Base-by-base conservation (phyloP, 30 jellyfish, hydroid and myxozoan species). In the Turritopsis dohrnii region DNA sequence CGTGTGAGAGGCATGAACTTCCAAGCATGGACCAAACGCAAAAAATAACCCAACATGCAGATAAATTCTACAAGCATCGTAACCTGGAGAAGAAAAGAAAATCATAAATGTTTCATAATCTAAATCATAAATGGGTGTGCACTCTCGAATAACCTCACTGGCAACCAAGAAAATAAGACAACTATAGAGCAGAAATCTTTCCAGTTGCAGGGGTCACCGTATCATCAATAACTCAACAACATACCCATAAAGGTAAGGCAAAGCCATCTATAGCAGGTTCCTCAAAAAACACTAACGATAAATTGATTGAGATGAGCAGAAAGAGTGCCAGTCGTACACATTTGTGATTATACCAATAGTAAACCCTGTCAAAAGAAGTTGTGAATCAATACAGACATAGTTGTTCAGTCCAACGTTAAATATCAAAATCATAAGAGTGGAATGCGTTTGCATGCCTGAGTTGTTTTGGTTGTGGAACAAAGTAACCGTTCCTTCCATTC, bases 231-330 rank as follows among this genome's bases (percentile, higher is more conserved):
- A 69, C 31, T 69, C 19, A 19, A 76, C 54, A 16, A 69, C 93
- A n/a, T 83, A 93, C 98, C 98, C 96, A 93, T 80, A 80, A 88
- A 0, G 98, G 98, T 23, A 89, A 20, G 26, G 72, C 96, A 95
- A 88, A 77, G 20, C 96, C 96, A 25, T 26, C 71, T 20, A 93
- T 96, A 52, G 98, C 95, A 3, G 98, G 98, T 22, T 93, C 81
- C 71, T 93, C 98, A 85, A 93, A 93, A 27, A 93, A 69, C 21
- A 85, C 96, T 29, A 93, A 72, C 0, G 94, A 76, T 84, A 93
- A 71, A 80, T 93, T 88, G 28, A 80, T 26, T 94, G 96, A 93
- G 23, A 93, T 81, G 53, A 93, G 86, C 13, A 85, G 28, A 72
- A 53, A 85, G 71, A 93, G 74, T 71, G 89, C 66, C 8, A 88